Evolutionary conservation across 2,888 invertebrate genomes (phyloP), one percentile per base, ranked within the genome.

Genomic region (Tipula unca): DNA sequence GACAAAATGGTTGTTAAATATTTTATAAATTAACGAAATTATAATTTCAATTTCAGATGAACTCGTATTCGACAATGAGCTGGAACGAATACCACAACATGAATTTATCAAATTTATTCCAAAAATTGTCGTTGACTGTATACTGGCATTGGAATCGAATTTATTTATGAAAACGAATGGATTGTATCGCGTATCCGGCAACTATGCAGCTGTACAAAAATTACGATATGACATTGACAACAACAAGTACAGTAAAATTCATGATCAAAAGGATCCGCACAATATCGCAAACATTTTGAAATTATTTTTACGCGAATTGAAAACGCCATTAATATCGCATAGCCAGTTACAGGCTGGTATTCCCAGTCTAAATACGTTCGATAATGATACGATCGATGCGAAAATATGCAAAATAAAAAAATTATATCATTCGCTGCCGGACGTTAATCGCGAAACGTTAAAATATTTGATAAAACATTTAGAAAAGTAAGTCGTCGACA

Each of bases 241-340:
- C 36, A 85, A 85, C n/a, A 85, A 85, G 13, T 85, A 85, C 42
- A 25, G 29, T 39, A 85, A 29, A 48, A 25, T 85, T 4, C 25
- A 85, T 1, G 85, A 85, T 4, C 85, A 85, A 85, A 36, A 42
- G 36, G 85, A 85, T 48, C 85, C 85, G 42, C 85, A 85, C 39
- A 85, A 36, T 25, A 39, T 85, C 4, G 25, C 85, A 10, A 39
- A 42, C 29, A n/a, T 85, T 29, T 29, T 85, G 17, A 85, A 85
- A 85, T 85, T 85, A 85, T 85, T 85, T 85, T 85, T 85, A 29
- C 36, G 85, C n/a, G 85, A 85, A 42, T 29, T 85, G 29, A 85
- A 85, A 85, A 42, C 36, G 0, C 85, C 85, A 14, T 29, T 85
- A 8, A 85, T 85, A 20, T 85, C 85, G n/a, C n/a, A 39, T 29